Conservation (phyloP, 2,888 invertebrate genomes). For the Acrobasis consociella region DNA sequence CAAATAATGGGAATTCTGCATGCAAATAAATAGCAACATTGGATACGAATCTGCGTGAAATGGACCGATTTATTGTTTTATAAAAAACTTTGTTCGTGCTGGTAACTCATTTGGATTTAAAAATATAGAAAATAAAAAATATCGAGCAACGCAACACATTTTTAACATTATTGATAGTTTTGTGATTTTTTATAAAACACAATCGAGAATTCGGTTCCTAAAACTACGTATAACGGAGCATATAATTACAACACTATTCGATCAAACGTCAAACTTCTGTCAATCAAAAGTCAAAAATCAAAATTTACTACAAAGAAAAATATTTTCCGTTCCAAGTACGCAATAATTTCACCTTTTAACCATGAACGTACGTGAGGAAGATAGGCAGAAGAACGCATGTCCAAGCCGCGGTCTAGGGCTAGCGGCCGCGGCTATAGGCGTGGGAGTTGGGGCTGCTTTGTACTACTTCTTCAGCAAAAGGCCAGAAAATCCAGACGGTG, state of each 20-base stretch:
- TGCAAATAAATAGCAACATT: background rate
- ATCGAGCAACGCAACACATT: no score
- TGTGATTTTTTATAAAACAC: background rate
- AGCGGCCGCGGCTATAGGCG: conserved; percentile 70
- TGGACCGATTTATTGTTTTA: background rate
- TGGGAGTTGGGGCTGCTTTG: conserved; percentile 72
- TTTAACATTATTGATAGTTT: background rate
- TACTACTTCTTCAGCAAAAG: conserved; percentile 71
- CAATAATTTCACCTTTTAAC: conserved; percentile 28
- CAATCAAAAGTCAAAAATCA: no score
- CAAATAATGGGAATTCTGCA: background rate
- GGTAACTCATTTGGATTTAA: no score
- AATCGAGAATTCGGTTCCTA: background rate
- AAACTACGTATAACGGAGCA: background rate
- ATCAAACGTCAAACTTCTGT: conserved; percentile 14
- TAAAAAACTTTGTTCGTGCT: background rate
- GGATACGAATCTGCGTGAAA: background rate
- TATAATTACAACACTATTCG: background rate
- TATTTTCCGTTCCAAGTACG: conserved; percentile 25
- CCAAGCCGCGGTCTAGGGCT: conserved; percentile 66
- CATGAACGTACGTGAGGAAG: conserved; percentile 71
- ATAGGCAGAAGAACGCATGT: conserved; percentile 57
- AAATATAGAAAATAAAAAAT: no score
- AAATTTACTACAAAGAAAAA: conserved; percentile 28
- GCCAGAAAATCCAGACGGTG: conserved; percentile 53